Conservation (phyloP, 2,797 vertebrate genomes). For the Erethizon dorsatum region DNA sequence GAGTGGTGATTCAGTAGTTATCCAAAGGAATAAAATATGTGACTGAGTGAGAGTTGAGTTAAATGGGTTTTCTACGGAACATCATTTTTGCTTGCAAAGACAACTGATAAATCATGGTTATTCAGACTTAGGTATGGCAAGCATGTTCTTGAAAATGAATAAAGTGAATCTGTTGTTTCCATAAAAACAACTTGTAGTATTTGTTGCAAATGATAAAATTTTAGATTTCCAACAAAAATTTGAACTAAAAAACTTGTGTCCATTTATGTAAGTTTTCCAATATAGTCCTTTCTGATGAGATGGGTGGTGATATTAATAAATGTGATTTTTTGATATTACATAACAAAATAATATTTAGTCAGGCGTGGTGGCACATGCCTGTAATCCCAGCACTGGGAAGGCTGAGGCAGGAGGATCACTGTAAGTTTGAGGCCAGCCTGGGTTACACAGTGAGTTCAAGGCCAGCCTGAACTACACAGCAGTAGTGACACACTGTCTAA, state of each 20-base stretch:
- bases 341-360: neutral
- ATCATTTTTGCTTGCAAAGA: neutral
- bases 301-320: neutral
- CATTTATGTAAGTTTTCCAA: neutral
- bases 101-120: neutral
- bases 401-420: neutral
- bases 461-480: neutral
- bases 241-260: neutral
- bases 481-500: neutral
- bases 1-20: neutral
- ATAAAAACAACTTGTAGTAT: neutral
- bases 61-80: neutral
- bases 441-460: neutral
- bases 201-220: conserved; percentile 32
- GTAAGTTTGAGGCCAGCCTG: neutral
- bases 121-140: neutral
- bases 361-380: neutral
- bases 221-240: conserved; percentile 31
- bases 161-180: neutral
- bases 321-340: neutral
- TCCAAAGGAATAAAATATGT: neutral
- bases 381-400: neutral
- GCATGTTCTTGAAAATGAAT: conserved; percentile 9
- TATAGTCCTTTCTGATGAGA: neutral
- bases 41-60: neutral